A percentile compares a stretch with the other conserved stretches of the same genome.
phyloP scores from a whole-genome alignment of 2,888 invertebrate species.

The Latrodectus elegans region DNA sequence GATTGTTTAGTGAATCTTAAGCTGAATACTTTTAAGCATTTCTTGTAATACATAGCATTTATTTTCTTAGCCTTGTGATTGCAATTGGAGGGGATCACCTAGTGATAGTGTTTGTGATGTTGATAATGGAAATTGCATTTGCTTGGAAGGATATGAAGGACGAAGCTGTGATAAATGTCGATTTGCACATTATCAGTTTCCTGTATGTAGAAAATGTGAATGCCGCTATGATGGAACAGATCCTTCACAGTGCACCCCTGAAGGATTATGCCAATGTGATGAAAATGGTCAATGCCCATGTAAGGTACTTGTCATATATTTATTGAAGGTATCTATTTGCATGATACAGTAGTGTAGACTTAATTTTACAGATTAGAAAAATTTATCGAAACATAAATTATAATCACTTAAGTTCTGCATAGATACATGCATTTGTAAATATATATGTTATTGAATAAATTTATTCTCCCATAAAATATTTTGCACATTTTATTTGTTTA shows the following conservation, averaged over 20 bases:
- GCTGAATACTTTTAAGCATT: too few species aligned
- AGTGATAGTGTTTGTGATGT: conserved; percentile 81
- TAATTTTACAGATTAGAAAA: background rate
- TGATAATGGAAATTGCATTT: conserved; percentile 82
- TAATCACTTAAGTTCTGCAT: too few species aligned
- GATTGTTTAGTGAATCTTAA: too few species aligned
- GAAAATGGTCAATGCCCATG: conserved; percentile 88
- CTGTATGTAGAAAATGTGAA: conserved; percentile 88
- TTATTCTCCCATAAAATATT: background rate
- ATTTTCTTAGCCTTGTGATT: conserved; percentile 80
- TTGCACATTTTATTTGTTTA: background rate
- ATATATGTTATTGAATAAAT: background rate
- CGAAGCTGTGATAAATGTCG: conserved; percentile 88
- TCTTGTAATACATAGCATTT: background rate
- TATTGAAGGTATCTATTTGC: too few species aligned
- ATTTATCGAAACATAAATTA: too few species aligned
- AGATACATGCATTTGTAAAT: background rate
- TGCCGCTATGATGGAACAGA: conserved; percentile 86
- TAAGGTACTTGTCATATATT: conserved; percentile 79
- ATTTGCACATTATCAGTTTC: conserved; percentile 90
- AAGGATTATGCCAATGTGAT: conserved; percentile 82
- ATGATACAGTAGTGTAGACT: background rate
- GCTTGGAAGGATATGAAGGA: conserved; percentile 76
- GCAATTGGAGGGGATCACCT: conserved; percentile 83
- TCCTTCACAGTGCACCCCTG: conserved; percentile 76